Evolutionary conservation across 2,797 vertebrate species (phyloP).

Genomic region (Balearica regulorum): DNA sequence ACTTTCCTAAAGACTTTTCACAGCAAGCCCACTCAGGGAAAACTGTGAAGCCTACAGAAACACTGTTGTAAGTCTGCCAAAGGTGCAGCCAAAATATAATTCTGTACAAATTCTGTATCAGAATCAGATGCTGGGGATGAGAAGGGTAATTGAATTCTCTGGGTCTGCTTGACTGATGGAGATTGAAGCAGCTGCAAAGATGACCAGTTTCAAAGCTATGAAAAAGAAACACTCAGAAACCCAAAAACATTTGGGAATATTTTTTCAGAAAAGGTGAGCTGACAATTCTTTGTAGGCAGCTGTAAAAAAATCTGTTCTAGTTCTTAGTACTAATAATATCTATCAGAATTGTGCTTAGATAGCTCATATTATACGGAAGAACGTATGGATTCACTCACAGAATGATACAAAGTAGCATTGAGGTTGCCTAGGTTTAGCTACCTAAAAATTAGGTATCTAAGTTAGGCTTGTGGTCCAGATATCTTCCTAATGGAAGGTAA

Average conservation of each 20-base stretch:
- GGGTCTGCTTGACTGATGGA: conserved; percentile 60
- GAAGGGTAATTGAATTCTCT: conserved; percentile 59
- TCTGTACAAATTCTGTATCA: neutral
- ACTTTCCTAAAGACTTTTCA: neutral
- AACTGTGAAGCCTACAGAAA: neutral
- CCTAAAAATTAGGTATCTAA: neutral
- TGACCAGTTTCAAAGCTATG: conserved; percentile 49
- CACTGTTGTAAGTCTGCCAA: neutral
- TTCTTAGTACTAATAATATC: neutral
- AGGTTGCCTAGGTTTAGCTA: neutral
- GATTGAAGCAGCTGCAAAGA: conserved; percentile 42
- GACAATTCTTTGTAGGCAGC: neutral
- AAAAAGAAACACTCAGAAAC: conserved; percentile 11
- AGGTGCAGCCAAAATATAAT: neutral
- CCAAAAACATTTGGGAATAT: neutral
- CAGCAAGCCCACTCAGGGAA: neutral
- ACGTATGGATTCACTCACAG: neutral
- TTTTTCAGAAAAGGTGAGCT: conserved; percentile 60
- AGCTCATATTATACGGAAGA: neutral
- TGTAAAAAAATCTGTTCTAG: neutral
- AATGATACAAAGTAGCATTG: neutral
- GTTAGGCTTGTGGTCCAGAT: neutral
- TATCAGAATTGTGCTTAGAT: neutral
- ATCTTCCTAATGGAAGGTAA: neutral
- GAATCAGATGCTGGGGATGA: conserved; percentile 58